Evolutionary conservation across 2,113 vertebrate genomes (phyloP).

Genomic region (Lophura nycthemera): DNA sequence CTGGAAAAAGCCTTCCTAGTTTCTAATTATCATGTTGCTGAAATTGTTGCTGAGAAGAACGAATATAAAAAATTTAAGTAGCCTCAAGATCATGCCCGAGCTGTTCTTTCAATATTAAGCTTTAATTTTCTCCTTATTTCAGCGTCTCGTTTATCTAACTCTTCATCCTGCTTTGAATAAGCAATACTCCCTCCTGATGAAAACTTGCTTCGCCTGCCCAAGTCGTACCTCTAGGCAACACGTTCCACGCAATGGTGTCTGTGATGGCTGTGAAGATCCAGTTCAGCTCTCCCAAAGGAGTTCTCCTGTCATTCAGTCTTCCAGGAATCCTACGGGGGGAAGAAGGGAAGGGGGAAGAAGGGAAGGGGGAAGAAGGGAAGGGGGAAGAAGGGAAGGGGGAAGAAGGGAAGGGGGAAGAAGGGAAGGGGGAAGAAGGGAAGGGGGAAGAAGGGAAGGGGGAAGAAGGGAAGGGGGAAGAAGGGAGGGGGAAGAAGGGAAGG

Average conservation of each 20-base stretch:
- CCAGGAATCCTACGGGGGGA: conserved; percentile 88
- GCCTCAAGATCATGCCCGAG: neutral
- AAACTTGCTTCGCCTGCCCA: neutral
- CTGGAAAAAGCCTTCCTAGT: neutral
- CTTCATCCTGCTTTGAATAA: neutral
- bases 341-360: rapidly evolving
- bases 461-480: neutral
- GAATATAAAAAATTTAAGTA: neutral
- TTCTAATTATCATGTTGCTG: neutral
- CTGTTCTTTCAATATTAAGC: neutral
- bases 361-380: neutral
- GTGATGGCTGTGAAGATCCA: conserved; percentile 99
- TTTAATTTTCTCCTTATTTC: neutral
- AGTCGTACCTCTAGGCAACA: conserved; percentile 91
- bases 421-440: rapidly evolving
- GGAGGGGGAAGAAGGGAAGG: neutral
- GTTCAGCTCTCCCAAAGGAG: conserved; percentile 96
- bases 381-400: rapidly evolving
- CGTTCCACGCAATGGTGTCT: conserved; percentile 98
- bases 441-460: rapidly evolving
- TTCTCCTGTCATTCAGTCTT: conserved; percentile 95
- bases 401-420: neutral
- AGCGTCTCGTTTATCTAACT: neutral
- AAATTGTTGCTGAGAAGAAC: neutral
- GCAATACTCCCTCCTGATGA: neutral